Percentiles rank a stretch among this genome's conserved stretches.
These are phyloP conservation scores for Dascyllus trimaculatus DNA, from an alignment of 2,113 vertebrate species.

Conservation along the genomic window DNA sequence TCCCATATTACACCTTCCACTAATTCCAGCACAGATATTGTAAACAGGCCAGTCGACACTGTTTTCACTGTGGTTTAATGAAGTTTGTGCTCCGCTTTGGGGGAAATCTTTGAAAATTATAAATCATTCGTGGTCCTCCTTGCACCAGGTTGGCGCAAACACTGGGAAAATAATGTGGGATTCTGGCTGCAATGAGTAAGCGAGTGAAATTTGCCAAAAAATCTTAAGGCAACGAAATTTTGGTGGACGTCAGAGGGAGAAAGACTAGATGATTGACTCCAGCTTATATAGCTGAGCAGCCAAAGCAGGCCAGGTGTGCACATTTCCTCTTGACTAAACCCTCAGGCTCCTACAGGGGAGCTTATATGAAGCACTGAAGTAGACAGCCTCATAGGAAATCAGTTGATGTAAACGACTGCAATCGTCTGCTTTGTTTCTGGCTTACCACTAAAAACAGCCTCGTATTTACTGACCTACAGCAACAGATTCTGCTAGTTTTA, in stretches of 20 bases:
- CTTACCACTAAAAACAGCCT: neutral
- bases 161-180: neutral
- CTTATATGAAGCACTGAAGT: neutral
- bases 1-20: neutral
- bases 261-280: neutral
- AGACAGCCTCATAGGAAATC: neutral
- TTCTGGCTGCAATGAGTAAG: neutral
- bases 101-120: neutral
- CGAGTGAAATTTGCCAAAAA: neutral
- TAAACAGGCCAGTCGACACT: neutral
- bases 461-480: neutral
- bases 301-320: neutral
- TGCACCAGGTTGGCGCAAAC: neutral
- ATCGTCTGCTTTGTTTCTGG: neutral
- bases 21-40: neutral
- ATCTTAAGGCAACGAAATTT: too few relatives aligned
- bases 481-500: neutral
- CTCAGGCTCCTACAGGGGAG: neutral
- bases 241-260: neutral
- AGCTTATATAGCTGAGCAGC: neutral
- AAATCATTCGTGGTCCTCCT: neutral
- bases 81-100: neutral
- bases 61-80: neutral
- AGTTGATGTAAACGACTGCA: neutral
- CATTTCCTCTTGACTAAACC: neutral